Conservation (phyloP, 2,888 invertebrate species). For the Tortricodes alternella region DNA sequence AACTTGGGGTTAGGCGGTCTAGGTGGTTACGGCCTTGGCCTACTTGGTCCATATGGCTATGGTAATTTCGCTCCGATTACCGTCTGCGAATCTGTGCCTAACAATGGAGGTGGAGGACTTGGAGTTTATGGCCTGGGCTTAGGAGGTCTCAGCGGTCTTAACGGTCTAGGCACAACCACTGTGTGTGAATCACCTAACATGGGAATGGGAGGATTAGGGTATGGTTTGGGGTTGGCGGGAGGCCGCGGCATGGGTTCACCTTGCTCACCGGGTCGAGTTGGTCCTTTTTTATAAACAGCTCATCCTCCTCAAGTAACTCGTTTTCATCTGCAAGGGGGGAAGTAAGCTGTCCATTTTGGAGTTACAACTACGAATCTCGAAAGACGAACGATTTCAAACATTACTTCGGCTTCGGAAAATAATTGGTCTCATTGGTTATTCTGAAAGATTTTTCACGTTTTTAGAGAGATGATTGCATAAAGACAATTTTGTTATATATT, state of each 20-base stretch:
- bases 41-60: no score
- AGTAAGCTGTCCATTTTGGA: not conserved
- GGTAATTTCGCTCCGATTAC: constrained; percentile 25
- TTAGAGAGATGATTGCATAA: no score
- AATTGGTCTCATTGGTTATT: constrained; percentile 22
- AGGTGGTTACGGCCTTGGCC: no score
- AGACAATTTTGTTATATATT: no score
- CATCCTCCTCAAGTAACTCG: constrained; percentile 32
- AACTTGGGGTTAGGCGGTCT: no score
- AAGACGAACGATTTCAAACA: not conserved
- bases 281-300: constrained; percentile 51
- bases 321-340: not conserved
- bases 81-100: constrained; percentile 35
- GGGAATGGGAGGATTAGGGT: not conserved
- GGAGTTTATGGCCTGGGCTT: not conserved
- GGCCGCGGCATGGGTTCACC: not conserved
- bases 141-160: not conserved
- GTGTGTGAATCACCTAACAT: constrained; percentile 14
- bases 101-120: not conserved
- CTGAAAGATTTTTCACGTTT: not conserved
- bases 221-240: not conserved
- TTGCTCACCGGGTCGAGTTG: not conserved
- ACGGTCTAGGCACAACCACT: not conserved
- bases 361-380: not conserved
- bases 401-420: not conserved